phyloP scores from a whole-genome alignment of 1,140 invertebrate genomes.

The Samia ricini region DNA sequence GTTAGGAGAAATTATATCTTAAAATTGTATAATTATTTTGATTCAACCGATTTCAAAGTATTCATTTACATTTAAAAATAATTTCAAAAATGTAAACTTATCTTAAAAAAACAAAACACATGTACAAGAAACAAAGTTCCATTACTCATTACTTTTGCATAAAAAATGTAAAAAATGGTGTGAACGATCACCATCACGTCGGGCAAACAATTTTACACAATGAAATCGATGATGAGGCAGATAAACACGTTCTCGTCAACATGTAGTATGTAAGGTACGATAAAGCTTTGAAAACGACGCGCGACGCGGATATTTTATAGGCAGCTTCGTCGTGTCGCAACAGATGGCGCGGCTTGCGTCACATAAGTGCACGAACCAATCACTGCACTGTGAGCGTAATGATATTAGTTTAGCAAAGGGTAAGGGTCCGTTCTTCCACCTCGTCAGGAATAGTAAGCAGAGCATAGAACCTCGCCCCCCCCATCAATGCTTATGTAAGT shows the following conservation, averaged over 20 bases:
- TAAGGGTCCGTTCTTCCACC: background rate
- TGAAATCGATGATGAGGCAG: constrained; percentile 31
- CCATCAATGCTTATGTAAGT: too few species aligned
- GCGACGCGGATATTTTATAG: constrained; percentile 41
- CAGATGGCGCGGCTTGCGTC: constrained; percentile 38
- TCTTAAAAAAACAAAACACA: too few species aligned
- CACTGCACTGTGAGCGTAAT: background rate
- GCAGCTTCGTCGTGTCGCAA: constrained; percentile 32
- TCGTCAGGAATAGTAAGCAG: too few species aligned
- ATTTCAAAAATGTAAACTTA: too few species aligned
- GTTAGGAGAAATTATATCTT: too few species aligned
- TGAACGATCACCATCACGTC: background rate
- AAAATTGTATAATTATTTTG: too few species aligned
- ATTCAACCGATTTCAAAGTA: too few species aligned
- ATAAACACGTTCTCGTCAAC: constrained; percentile 24
- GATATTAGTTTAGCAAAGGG: background rate
- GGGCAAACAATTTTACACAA: constrained; percentile 22
- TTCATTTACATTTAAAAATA: too few species aligned
- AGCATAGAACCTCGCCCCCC: too few species aligned
- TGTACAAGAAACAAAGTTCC: too few species aligned
- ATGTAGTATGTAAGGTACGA: constrained; percentile 24
- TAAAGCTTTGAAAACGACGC: constrained; percentile 28
- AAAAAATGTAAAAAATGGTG: background rate
- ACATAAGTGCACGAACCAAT: background rate
- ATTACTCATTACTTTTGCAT: background rate